phyloP scores from a whole-genome alignment of 2,797 vertebrate genomes.

The Adelosebastes latens region DNA sequence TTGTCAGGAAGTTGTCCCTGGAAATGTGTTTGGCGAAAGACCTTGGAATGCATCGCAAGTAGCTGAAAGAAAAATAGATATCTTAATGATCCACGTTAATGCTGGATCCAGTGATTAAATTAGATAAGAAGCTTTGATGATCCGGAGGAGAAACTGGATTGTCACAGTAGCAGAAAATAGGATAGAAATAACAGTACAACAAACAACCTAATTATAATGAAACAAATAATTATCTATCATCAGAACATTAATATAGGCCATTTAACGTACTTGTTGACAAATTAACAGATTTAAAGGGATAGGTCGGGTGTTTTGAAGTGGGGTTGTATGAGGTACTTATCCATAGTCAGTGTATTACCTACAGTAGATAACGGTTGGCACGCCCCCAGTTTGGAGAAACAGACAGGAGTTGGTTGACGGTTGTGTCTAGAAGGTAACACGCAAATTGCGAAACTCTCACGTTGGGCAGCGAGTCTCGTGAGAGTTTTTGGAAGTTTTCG shows the following conservation, averaged over 20 bases:
- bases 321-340: neutral
- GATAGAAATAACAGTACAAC: neutral
- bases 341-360: neutral
- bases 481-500: no score
- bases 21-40: conserved; percentile 88
- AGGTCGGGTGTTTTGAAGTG: neutral
- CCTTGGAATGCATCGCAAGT: conserved; percentile 89
- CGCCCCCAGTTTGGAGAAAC: neutral
- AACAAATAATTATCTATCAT: neutral
- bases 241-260: neutral
- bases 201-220: neutral
- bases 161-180: conserved; percentile 17
- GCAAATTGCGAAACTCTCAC: no score
- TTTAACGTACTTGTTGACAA: neutral
- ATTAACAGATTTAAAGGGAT: neutral
- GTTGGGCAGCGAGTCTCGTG: no score
- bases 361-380: no score
- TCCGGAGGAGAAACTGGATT: neutral
- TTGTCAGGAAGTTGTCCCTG: conserved; percentile 84
- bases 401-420: neutral
- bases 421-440: no score
- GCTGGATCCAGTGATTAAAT: neutral
- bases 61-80: conserved; percentile 76
- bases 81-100: neutral
- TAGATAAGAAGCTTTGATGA: neutral